Conservation (phyloP, 1,140 invertebrate genomes). For the Daktulosphaira vitifoliae region DNA sequence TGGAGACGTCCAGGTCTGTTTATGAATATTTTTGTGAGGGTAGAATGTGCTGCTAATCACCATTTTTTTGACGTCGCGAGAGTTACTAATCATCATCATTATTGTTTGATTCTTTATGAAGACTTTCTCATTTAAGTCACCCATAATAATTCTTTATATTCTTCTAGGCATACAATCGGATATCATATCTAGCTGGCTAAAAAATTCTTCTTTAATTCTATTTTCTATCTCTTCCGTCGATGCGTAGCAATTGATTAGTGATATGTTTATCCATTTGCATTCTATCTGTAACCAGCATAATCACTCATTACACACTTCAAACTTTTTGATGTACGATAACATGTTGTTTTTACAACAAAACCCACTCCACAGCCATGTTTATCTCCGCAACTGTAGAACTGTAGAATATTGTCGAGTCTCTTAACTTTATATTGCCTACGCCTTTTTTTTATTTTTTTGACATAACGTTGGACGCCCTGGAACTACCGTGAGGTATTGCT, state of each 20-base stretch:
- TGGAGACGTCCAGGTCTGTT: conserved; percentile 37
- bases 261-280: neutral
- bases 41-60: conserved; percentile 8
- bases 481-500: too few relatives aligned
- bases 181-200: conserved; percentile 2
- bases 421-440: neutral
- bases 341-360: neutral
- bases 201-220: conserved; percentile 8
- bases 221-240: neutral
- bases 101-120: conserved; percentile 1
- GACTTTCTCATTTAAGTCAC: conserved; percentile 10
- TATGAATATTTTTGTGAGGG: conserved; percentile 33
- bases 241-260: conserved; percentile 1
- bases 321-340: neutral
- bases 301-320: neutral
- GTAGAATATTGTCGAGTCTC: neutral
- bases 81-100: neutral
- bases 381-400: neutral
- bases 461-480: too few relatives aligned
- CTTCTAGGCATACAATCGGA: conserved; percentile 5
- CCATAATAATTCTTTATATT: conserved; percentile 17
- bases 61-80: conserved; percentile 2
- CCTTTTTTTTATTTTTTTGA: too few relatives aligned
- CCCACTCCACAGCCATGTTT: neutral
- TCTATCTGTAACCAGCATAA: conserved; percentile 1